Conservation (phyloP, 2,113 vertebrate genomes). For the Urocynchramus pylzowi region DNA sequence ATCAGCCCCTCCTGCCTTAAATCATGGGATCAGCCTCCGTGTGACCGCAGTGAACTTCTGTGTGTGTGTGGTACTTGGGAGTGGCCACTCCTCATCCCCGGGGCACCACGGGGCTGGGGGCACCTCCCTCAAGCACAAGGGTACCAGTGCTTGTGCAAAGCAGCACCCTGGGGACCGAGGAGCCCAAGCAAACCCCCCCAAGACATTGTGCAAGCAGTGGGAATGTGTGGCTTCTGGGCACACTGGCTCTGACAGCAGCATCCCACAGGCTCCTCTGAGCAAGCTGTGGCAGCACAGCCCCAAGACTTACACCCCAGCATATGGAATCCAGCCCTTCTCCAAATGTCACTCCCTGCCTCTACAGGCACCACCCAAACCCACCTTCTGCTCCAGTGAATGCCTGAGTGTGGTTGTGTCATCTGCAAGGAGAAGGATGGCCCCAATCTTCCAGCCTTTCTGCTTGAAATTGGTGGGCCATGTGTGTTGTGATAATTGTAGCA, state of each 20-base stretch:
- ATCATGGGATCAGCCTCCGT: neutral
- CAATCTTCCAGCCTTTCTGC: neutral
- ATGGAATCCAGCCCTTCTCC: neutral
- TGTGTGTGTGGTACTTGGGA: neutral
- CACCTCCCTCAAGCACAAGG: neutral
- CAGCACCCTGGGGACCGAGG: fast-evolving
- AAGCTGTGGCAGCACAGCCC: neutral
- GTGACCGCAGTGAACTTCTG: neutral
- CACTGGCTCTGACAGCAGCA: neutral
- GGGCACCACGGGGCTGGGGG: fast-evolving
- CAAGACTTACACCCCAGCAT: neutral
- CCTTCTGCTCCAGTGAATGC: neutral
- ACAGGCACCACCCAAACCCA: neutral
- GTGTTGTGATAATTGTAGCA: neutral
- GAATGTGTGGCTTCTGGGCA: neutral
- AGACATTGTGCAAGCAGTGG: neutral
- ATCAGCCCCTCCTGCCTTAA: neutral
- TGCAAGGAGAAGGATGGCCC: neutral
- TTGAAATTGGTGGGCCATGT: neutral
- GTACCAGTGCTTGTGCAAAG: neutral
- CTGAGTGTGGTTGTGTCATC: neutral
- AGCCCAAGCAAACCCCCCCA: neutral
- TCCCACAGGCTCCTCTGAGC: neutral
- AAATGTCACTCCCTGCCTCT: neutral
- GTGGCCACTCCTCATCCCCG: neutral